Conservation (phyloP, 2,888 invertebrate species). For the Capitulum mitella region DNA sequence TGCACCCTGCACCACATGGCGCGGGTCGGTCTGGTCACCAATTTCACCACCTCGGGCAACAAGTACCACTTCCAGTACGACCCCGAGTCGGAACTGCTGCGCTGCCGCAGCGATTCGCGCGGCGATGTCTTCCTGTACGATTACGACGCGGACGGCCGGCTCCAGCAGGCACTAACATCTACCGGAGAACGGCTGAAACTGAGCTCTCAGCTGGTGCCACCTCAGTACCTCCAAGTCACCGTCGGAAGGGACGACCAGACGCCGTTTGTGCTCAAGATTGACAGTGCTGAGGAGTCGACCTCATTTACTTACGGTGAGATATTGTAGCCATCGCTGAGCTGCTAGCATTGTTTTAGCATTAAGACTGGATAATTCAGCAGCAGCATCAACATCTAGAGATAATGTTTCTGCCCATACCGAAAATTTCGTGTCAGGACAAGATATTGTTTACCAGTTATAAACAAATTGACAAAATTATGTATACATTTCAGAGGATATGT, state of each 20-base stretch:
- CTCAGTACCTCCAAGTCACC: neutral
- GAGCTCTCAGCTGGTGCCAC: constrained; percentile 56
- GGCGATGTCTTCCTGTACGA: constrained; percentile 59
- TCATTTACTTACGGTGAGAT: constrained; percentile 3
- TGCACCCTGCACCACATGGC: constrained; percentile 72
- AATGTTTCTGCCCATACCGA: too few relatives aligned
- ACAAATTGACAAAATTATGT: too few relatives aligned
- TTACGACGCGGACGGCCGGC: constrained; percentile 81
- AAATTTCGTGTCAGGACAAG: too few relatives aligned
- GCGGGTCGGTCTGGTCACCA: constrained; percentile 82
- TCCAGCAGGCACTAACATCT: constrained; percentile 76
- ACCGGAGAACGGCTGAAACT: constrained; percentile 82
- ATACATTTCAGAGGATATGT: neutral
- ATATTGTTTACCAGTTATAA: too few relatives aligned
- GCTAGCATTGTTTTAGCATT: too few relatives aligned
- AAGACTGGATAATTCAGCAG: too few relatives aligned
- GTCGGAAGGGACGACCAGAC: neutral
- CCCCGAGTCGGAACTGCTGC: constrained; percentile 72
- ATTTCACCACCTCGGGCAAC: constrained; percentile 74
- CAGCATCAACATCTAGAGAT: too few relatives aligned
- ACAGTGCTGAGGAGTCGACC: neutral
- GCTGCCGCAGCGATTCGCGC: constrained; percentile 38
- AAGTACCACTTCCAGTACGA: constrained; percentile 83
- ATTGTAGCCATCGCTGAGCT: too few relatives aligned
- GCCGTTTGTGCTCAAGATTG: neutral